Conservation (phyloP, 2,888 invertebrate genomes). For the Trachelus stipa region DNA sequence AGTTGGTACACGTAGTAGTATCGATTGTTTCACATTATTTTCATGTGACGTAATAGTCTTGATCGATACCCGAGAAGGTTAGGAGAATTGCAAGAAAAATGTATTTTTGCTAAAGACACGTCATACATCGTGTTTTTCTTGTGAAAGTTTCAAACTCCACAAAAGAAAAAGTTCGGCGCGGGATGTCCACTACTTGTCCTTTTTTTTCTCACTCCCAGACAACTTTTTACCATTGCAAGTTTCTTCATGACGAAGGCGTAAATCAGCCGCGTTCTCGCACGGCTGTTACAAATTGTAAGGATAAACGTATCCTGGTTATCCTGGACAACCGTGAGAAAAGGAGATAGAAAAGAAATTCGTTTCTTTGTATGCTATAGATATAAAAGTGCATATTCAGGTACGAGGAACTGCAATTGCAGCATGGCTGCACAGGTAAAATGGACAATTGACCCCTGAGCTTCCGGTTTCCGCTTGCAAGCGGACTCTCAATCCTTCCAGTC, state of each 20-base stretch:
- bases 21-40: background rate
- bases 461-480: background rate
- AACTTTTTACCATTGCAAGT: conserved; percentile 55
- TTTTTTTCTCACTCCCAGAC: conserved; percentile 32
- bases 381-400: background rate
- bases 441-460: background rate
- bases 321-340: background rate
- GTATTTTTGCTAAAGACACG: background rate
- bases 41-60: background rate
- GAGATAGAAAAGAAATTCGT: background rate
- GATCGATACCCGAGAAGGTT: background rate
- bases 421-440: background rate
- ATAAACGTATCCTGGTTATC: background rate
- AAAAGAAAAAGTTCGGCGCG: background rate
- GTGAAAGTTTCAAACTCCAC: background rate
- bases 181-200: background rate
- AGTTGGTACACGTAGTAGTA: background rate
- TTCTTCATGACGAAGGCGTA: conserved; percentile 34
- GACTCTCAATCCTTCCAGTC: background rate
- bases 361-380: background rate
- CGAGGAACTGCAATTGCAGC: background rate
- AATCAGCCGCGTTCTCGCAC: background rate
- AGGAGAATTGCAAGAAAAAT: background rate
- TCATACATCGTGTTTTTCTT: background rate
- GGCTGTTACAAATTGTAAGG: background rate